phyloP scores from a whole-genome alignment of 2,113 vertebrate species.

The Pycnonotus jocosus region DNA sequence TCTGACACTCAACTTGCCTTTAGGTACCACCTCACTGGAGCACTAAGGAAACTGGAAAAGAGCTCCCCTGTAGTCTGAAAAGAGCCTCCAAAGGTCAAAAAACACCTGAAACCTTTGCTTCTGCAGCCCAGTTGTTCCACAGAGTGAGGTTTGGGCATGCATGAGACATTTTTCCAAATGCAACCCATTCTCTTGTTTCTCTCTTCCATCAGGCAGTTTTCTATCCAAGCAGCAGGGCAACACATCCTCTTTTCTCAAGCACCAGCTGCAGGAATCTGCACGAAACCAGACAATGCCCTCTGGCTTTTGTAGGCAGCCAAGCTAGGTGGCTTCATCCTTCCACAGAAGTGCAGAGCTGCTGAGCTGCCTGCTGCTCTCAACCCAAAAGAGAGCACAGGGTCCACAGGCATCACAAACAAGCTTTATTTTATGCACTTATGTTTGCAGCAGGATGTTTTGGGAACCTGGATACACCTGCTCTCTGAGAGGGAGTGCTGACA shows the following conservation, averaged over 20 bases:
- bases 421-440: background rate
- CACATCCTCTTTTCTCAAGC: background rate
- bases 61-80: background rate
- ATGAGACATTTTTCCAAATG: background rate
- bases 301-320: background rate
- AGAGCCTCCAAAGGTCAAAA: background rate
- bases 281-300: background rate
- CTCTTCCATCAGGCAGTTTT: background rate
- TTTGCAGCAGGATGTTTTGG: background rate
- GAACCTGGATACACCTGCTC: background rate
- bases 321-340: background rate
- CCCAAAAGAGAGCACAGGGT: background rate
- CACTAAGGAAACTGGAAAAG: background rate
- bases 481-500: background rate
- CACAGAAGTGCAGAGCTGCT: background rate
- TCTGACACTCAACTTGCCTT: background rate
- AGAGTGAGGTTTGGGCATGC: background rate
- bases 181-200: background rate
- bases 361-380: background rate
- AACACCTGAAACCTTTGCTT: background rate
- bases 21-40: background rate
- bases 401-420: background rate
- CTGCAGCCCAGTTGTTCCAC: background rate
- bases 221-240: background rate
- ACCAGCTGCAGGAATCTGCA: background rate